Evolutionary conservation across 2,113 vertebrate genomes (phyloP), one percentile per base, ranked within the genome.

Genomic region (Myodes glareolus): DNA sequence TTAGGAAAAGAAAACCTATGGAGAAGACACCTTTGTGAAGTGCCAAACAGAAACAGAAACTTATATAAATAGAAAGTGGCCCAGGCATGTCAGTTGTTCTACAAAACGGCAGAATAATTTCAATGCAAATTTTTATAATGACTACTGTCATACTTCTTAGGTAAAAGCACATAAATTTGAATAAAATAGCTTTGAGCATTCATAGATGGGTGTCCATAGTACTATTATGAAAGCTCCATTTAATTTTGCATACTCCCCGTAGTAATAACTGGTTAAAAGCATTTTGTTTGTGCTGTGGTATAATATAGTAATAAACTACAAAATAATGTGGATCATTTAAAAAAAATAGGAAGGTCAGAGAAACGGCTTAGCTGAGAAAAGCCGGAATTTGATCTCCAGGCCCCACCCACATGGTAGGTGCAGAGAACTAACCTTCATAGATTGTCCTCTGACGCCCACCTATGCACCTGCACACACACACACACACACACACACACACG

Each of bases 51-150:
- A 14, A 96, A 47, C 47, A 86, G 80, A 95, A 72, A 95, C 80
- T 90, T 93, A 95, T 91, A 92, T 82, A 94, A 73, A 96, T 45
- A 96, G 21, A 27, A 89, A 27, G 16, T 68, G 55, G 77, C 91
- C 50, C 76, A 95, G 14, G 25, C 36, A 21, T 76, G 31, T 29
- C n/a, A 94, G 29, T 16, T 94, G 33, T 61, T 58, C 58, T 61
- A n/a, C 39, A 80, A 92, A 78, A 78, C 39, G 42, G 42, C 52
- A 94, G 36, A 88, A 94, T 3, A 75, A 77, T 21, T 58, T 95
- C 39, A 92, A 63, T 76, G 55, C 61, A 88, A 90, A 92, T 36
- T 47, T 55, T 52, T 78, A 87, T 7, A 95, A 2, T 67, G 70
- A 78, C 58, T 50, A 92, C 45, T 90, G 68, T n/a, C 90, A 58